phyloP scores from a whole-genome alignment of 2,888 invertebrate species.

The Pecten maximus region DNA sequence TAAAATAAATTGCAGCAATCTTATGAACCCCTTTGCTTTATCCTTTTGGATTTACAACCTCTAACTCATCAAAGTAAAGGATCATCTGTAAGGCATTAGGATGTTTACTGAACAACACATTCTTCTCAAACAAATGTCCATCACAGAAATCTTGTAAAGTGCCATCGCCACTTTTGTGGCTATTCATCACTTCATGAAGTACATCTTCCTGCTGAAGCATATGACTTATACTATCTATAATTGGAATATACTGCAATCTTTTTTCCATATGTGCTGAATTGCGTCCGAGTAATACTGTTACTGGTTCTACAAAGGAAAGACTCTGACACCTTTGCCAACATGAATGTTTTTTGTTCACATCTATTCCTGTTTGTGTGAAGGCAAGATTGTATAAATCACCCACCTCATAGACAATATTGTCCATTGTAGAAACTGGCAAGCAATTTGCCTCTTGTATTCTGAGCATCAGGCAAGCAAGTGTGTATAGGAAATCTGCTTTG shows the following conservation, averaged over 20 bases:
- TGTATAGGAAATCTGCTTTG: not conserved
- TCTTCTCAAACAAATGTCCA: slow-evolving; percentile 38
- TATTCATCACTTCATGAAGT: slow-evolving; percentile 44
- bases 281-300: not conserved
- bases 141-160: slow-evolving; percentile 48
- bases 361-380: not conserved
- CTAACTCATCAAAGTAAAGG: slow-evolving; percentile 50
- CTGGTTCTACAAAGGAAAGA: slow-evolving; percentile 42
- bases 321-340: too few species aligned
- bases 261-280: slow-evolving; percentile 35
- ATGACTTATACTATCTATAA: slow-evolving; percentile 31
- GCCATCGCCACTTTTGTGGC: slow-evolving; percentile 38
- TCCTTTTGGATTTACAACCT: slow-evolving; percentile 47
- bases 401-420: not conserved
- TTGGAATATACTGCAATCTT: slow-evolving; percentile 46
- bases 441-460: not conserved
- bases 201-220: slow-evolving; percentile 47
- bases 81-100: slow-evolving; percentile 45
- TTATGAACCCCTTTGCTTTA: slow-evolving; percentile 49
- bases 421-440: not conserved
- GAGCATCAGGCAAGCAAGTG: not conserved
- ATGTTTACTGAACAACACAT: slow-evolving; percentile 39
- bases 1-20: slow-evolving; percentile 52
- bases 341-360: not conserved
- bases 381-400: not conserved